A percentile compares a stretch with the other conserved stretches of the same genome.
Conservation (phyloP, 2,797 vertebrate genomes). For the Acanthurus tractus region DNA sequence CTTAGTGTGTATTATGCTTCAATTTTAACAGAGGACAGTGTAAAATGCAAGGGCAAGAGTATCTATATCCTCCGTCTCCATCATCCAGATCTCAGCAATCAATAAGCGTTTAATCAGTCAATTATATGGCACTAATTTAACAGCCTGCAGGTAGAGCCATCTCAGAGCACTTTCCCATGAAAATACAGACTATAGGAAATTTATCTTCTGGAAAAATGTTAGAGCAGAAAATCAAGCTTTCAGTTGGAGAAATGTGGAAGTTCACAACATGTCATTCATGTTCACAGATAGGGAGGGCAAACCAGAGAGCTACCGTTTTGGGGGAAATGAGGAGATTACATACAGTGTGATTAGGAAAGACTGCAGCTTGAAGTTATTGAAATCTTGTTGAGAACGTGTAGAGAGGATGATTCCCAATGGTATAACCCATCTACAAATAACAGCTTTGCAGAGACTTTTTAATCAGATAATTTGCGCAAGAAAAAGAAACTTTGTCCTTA, state of each 20-base stretch:
- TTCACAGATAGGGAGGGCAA: conserved; percentile 65
- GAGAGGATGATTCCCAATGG: conserved; percentile 51
- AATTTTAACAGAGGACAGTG: conserved; percentile 64
- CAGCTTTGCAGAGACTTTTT: conserved; percentile 47
- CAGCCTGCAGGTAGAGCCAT: conserved; percentile 82
- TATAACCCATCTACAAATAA: conserved; percentile 61
- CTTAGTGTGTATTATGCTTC: conserved; percentile 45
- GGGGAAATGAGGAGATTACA: conserved; percentile 52
- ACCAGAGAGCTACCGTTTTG: conserved; percentile 34
- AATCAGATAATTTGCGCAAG: conserved; percentile 29
- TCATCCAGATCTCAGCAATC: conserved; percentile 82
- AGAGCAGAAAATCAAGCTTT: conserved; percentile 81
- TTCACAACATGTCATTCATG: conserved; percentile 66
- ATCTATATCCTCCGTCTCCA: conserved; percentile 76
- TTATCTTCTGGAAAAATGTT: conserved; percentile 85
- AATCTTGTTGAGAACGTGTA: conserved; percentile 37
- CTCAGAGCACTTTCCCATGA: conserved; percentile 72
- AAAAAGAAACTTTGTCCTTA: conserved; percentile 12
- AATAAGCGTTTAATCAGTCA: conserved; percentile 88
- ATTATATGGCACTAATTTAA: conserved; percentile 86
- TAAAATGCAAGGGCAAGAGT: conserved; percentile 77
- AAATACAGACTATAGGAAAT: conserved; percentile 82
- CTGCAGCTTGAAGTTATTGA: conserved; percentile 46
- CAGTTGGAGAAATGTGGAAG: conserved; percentile 68
- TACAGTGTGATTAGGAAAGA: conserved; percentile 33